A percentile compares a stretch with the other conserved stretches of the same genome.
Conservation (phyloP, 2,888 invertebrate genomes). For the Folsomia manolachei region DNA sequence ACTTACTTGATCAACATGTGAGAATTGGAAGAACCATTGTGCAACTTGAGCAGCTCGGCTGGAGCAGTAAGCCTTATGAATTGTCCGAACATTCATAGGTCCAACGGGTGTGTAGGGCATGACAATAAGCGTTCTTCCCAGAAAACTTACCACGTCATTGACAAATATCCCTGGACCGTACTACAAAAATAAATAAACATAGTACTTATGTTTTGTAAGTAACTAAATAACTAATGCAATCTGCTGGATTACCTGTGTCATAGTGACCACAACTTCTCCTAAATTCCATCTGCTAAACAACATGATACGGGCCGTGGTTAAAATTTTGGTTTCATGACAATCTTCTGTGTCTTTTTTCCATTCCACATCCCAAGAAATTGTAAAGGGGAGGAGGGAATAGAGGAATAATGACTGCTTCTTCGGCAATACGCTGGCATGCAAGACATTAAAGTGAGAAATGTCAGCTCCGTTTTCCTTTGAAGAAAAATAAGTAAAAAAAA, state of each 20-base stretch:
- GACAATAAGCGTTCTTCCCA: not conserved
- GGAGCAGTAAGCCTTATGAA: not conserved
- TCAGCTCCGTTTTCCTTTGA: too few relatives aligned
- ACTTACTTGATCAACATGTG: not conserved
- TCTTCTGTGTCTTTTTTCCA: not conserved
- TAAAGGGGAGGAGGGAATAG: not conserved
- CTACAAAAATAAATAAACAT: not conserved
- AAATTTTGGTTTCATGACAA: not conserved
- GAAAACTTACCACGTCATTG: not conserved
- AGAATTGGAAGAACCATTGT: not conserved
- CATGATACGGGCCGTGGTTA: not conserved
- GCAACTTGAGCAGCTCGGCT: not conserved
- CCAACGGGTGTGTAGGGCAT: not conserved
- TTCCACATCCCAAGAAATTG: not conserved
- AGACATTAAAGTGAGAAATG: not conserved
- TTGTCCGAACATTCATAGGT: not conserved
- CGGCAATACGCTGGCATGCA: not conserved
- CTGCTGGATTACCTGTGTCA: not conserved
- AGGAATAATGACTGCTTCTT: not conserved
- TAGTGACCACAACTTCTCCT: not conserved
- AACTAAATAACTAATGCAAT: not conserved
- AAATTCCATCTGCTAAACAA: not conserved
- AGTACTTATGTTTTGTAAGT: not conserved
- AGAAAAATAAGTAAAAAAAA: not conserved
- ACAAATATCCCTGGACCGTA: not conserved